Percentiles rank a stretch among this genome's conserved stretches.
Conservation (phyloP, 2,113 vertebrate species). For the Albula glossodonta region DNA sequence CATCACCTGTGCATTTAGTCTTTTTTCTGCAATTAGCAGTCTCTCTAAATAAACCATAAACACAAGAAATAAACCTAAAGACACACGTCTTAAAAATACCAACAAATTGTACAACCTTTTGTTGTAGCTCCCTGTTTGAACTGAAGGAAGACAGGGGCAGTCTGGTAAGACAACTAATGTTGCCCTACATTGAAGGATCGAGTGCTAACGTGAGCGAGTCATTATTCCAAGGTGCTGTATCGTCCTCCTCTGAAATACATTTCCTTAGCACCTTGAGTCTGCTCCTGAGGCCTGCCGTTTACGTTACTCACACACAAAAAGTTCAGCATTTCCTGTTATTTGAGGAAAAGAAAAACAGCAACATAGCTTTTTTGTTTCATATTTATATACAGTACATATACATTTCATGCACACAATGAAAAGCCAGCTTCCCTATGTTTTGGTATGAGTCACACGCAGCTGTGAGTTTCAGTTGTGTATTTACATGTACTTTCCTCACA, state of each 20-base stretch:
- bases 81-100: slow-evolving; percentile 56
- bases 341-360: slow-evolving; percentile 46
- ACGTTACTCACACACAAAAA: slow-evolving; percentile 24
- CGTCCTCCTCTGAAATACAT: slow-evolving; percentile 7
- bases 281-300: slow-evolving; percentile 27
- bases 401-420: slow-evolving; percentile 76
- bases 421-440: slow-evolving; percentile 71
- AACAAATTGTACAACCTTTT: slow-evolving; percentile 64
- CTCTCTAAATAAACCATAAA: slow-evolving; percentile 50
- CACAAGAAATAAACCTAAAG: slow-evolving; percentile 57
- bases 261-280: slow-evolving; percentile 22
- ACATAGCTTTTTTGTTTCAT: slow-evolving; percentile 52
- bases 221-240: slow-evolving; percentile 37
- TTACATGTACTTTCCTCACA: slow-evolving; percentile 34
- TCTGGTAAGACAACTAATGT: slow-evolving; percentile 23
- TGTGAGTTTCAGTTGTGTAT: slow-evolving; percentile 64
- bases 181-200: slow-evolving; percentile 33
- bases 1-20: slow-evolving; percentile 66
- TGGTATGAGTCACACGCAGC: slow-evolving; percentile 65
- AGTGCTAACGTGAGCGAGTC: slow-evolving; percentile 7
- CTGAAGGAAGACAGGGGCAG: slow-evolving; percentile 10
- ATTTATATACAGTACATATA: slow-evolving; percentile 69
- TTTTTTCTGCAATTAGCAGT: slow-evolving; percentile 55
- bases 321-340: slow-evolving; percentile 51
- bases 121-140: slow-evolving; percentile 28